These are phyloP conservation scores for Sciurus niger DNA, from an alignment of 2,113 vertebrate species.

Conservation along the genomic window DNA sequence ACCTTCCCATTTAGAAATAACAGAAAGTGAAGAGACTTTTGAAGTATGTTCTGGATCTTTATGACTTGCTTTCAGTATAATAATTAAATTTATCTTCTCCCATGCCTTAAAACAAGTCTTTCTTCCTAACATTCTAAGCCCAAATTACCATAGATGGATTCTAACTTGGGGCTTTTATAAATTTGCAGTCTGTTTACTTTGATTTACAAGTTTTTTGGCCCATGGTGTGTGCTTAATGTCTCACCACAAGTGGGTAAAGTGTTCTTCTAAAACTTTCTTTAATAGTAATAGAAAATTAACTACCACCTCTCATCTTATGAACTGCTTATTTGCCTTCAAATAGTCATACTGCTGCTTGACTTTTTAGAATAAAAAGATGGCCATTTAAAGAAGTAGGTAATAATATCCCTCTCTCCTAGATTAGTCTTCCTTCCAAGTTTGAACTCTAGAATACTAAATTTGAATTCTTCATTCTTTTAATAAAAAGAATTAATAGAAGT, in stretches of 20 bases:
- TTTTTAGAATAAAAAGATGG: conserved; percentile 44
- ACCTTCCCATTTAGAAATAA: conserved; percentile 83
- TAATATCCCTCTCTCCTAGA: not conserved
- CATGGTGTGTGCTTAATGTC: not conserved
- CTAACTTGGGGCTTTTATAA: not conserved
- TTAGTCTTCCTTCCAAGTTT: not conserved
- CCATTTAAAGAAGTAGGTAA: conserved; percentile 28
- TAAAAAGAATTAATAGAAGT: not conserved
- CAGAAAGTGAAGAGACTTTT: not conserved
- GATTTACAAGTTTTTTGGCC: not conserved
- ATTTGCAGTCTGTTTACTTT: conserved; percentile 42
- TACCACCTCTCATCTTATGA: not conserved
- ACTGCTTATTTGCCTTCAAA: not conserved
- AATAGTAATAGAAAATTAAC: not conserved
- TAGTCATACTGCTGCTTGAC: conserved; percentile 7
- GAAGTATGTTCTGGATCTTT: not conserved
- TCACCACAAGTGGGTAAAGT: conserved; percentile 9
- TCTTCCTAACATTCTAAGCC: not conserved
- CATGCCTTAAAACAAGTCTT: too few species aligned
- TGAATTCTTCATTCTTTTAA: not conserved
- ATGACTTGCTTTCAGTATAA: not conserved
- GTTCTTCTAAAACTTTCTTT: conserved; percentile 4
- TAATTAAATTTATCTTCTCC: not conserved
- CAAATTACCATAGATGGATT: not conserved
- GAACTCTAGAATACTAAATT: conserved; percentile 36